A percentile compares a stretch with the other conserved stretches of the same genome.
phyloP scores from a whole-genome alignment of 1,140 invertebrate genomes.

The Rhynchophorus ferrugineus region DNA sequence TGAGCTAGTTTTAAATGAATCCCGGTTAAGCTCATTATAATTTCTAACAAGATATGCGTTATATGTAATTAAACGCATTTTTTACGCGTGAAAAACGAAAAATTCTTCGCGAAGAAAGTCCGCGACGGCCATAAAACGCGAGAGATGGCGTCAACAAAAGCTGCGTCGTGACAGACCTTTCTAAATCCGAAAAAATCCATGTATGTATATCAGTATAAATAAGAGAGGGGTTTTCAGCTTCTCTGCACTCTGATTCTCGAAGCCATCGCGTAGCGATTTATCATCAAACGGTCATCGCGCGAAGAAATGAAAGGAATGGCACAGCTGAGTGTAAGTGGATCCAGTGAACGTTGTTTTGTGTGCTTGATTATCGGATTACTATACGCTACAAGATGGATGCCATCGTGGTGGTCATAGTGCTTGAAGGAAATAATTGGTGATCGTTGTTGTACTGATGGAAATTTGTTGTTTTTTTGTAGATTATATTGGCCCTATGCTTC shows the following conservation, averaged over 20 bases:
- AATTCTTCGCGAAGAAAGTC: slow-evolving; percentile 16
- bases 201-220: slow-evolving; percentile 21
- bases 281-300: slow-evolving; percentile 2
- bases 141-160: too few relatives aligned
- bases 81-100: too few relatives aligned
- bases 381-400: too few relatives aligned
- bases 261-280: slow-evolving; percentile 16
- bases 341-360: background rate
- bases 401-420: too few relatives aligned
- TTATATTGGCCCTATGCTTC: slow-evolving; percentile 4
- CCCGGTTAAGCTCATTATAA: too few relatives aligned
- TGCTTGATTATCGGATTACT: too few relatives aligned
- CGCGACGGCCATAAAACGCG: too few relatives aligned
- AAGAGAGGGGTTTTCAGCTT: slow-evolving; percentile 17
- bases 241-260: slow-evolving; percentile 14
- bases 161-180: slow-evolving; percentile 12
- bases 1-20: too few relatives aligned
- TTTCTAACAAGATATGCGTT: too few relatives aligned
- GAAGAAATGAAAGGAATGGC: slow-evolving; percentile 20
- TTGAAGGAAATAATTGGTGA: too few relatives aligned
- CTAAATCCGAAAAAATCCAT: slow-evolving; percentile 12
- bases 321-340: slow-evolving; percentile 16
- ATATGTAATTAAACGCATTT: too few relatives aligned
- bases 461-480: slow-evolving; percentile 4
- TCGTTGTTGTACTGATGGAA: too few relatives aligned